phyloP scores from a whole-genome alignment of 1,140 invertebrate species.

The Atta texana region DNA sequence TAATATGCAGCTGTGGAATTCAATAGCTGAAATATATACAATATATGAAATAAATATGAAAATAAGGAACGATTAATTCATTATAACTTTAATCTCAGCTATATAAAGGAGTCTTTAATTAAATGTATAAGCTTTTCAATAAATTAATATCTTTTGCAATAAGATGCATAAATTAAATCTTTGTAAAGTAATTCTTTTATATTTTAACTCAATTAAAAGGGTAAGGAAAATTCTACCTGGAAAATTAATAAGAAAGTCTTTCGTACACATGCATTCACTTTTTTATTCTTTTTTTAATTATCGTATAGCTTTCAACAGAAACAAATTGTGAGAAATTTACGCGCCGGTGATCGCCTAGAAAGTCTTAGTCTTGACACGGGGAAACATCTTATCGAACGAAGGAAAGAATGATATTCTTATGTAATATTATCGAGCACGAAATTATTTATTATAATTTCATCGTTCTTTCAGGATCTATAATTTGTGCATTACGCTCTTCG shows the following conservation, averaged over 20 bases:
- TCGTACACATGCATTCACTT: not conserved
- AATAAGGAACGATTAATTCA: not conserved
- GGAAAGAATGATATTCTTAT: constrained; percentile 4
- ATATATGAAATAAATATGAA: not conserved
- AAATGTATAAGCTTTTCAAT: not conserved
- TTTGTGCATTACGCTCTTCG: not conserved
- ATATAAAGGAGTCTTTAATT: not conserved
- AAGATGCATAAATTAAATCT: not conserved
- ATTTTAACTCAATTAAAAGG: not conserved
- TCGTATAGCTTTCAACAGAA: constrained; percentile 37
- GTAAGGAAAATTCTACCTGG: not conserved
- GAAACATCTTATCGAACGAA: constrained; percentile 33
- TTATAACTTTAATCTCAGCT: not conserved
- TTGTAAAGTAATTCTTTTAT: too few relatives aligned
- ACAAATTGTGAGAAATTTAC: constrained; percentile 47
- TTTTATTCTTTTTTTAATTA: constrained; percentile 31
- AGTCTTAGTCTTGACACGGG: constrained; percentile 21
- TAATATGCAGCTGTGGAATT: not conserved
- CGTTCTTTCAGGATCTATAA: not conserved
- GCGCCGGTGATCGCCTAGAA: constrained; percentile 40
- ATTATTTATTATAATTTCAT: constrained; percentile 32
- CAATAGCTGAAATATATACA: not conserved
- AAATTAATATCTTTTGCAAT: constrained; percentile 1
- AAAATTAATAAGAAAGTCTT: constrained; percentile 35
- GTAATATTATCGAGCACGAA: not conserved